Conservation (phyloP, 2,888 invertebrate genomes). For the Ferdinandea cuprea region DNA sequence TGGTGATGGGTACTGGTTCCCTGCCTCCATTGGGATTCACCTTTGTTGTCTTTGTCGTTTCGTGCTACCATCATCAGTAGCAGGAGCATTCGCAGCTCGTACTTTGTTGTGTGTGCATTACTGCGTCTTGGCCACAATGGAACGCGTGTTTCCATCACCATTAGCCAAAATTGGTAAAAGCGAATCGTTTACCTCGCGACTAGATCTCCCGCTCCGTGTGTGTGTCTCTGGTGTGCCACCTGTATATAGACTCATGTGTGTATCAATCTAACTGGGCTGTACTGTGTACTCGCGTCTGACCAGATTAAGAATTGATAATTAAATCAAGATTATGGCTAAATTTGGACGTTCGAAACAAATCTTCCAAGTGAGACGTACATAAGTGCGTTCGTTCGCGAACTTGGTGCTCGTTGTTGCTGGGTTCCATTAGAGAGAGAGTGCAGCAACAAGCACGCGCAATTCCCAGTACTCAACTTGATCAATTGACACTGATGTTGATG, state of each 20-base stretch:
- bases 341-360: conserved; percentile 58
- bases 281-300: conserved; percentile 16
- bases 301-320: conserved; percentile 67
- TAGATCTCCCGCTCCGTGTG: conserved; percentile 13
- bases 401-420: not conserved
- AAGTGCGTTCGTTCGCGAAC: conserved; percentile 2
- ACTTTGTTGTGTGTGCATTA: conserved; percentile 16
- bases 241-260: conserved; percentile 5
- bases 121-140: conserved; percentile 20
- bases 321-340: conserved; percentile 63
- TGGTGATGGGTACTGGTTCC: not conserved
- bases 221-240: conserved; percentile 40
- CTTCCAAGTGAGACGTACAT: conserved; percentile 18
- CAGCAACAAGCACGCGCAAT: conserved; percentile 34
- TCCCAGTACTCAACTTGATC: conserved; percentile 57
- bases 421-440: conserved; percentile 1
- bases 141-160: conserved; percentile 67
- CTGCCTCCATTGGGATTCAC: conserved; percentile 38
- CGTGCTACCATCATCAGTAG: not conserved
- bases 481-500: conserved; percentile 61
- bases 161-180: conserved; percentile 70
- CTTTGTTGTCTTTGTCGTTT: conserved; percentile 12
- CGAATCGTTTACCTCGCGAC: conserved; percentile 50
- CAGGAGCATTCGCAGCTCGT: conserved; percentile 1
- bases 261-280: not conserved